These are phyloP conservation scores for Choristoneura fumiferana DNA, from an alignment of 1,140 invertebrate species.

Conservation along the genomic window DNA sequence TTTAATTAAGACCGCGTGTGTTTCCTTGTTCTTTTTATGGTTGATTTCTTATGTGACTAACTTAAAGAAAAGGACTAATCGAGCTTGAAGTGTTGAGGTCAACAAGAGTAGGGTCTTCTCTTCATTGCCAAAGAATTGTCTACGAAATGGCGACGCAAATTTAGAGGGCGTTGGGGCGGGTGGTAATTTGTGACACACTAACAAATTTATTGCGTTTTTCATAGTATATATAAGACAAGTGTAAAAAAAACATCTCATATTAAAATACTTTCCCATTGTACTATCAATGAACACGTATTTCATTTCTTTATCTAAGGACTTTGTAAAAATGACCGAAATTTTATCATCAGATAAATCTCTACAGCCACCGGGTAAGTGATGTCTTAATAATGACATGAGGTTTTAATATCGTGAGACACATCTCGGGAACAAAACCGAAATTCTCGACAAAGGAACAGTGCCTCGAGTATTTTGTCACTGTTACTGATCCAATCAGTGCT, in stretches of 20 bases:
- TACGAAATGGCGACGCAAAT: too few species aligned
- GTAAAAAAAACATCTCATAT: not conserved
- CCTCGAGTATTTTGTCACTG: slow-evolving; percentile 72
- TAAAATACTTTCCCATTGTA: slow-evolving; percentile 4
- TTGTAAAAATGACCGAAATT: slow-evolving; percentile 62
- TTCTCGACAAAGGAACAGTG: slow-evolving; percentile 64
- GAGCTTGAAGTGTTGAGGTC: too few species aligned
- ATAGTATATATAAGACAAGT: too few species aligned
- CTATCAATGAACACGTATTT: slow-evolving; percentile 17
- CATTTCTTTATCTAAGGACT: slow-evolving; percentile 45
- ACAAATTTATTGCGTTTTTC: too few species aligned
- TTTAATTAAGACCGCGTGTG: slow-evolving; percentile 65
- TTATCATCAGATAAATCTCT: slow-evolving; percentile 63
- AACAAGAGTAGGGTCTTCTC: too few species aligned
- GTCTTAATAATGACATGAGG: slow-evolving; percentile 74
- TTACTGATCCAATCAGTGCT: slow-evolving; percentile 67
- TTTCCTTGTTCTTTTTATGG: slow-evolving; percentile 47
- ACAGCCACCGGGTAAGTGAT: slow-evolving; percentile 74
- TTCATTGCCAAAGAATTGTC: too few species aligned
- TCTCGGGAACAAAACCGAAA: slow-evolving; percentile 58
- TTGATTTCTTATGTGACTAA: slow-evolving; percentile 28
- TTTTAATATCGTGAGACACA: slow-evolving; percentile 69
- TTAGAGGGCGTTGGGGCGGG: too few species aligned
- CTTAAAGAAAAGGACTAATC: too few species aligned
- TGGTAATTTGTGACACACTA: too few species aligned